Base-by-base conservation (phyloP, 2,888 invertebrate genomes). In the Gnatocerus cornutus region DNA sequence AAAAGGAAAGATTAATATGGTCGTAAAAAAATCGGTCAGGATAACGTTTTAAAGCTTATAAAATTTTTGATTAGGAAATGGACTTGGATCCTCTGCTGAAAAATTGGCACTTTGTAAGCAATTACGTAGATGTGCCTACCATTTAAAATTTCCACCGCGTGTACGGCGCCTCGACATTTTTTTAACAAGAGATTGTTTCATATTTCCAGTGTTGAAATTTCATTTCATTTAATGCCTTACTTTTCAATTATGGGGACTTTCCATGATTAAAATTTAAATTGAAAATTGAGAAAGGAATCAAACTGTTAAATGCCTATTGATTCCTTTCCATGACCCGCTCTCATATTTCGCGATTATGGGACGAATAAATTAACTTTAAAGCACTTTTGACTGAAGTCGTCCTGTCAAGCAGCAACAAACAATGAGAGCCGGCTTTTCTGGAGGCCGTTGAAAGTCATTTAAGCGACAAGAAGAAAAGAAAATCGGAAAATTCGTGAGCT, bases 241-340 rank as follows among this genome's bases (percentile, higher is more conserved):
- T 58, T 62, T 74, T 71, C 71, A 73, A 73, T 73, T 73, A 71
- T 67, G 55, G 59, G 41, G 71, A 68, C 69, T 69, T 72, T 71
- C 43, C 65, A 64, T 67, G 73, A 73, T 73, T 73, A 72, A 73
- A 73, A 66, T 72, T 73, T 73, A 71, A 73, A 73, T 73, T 73
- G 73, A 69, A 73, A 72, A 71, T 72, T 68, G 64, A 56, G 64
- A 72, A 67, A 65, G 62, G 71, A 70, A 71, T 72, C 71, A 67
- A 70, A 73, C 75, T 72, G 73, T 75, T 74, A 76, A 79, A 77
- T 76, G 77, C 74, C 76, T 77, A 76, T 77, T 78, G 78, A 78
- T 78, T 76, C 73, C 71, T 61, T 74, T 73, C 33, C 76, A 76
- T 76, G 75, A 75, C 74, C 71, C 71, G 71, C 59, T 63, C 63